phyloP scores from a whole-genome alignment of 2,113 vertebrate species.

The Siniperca knerii region DNA sequence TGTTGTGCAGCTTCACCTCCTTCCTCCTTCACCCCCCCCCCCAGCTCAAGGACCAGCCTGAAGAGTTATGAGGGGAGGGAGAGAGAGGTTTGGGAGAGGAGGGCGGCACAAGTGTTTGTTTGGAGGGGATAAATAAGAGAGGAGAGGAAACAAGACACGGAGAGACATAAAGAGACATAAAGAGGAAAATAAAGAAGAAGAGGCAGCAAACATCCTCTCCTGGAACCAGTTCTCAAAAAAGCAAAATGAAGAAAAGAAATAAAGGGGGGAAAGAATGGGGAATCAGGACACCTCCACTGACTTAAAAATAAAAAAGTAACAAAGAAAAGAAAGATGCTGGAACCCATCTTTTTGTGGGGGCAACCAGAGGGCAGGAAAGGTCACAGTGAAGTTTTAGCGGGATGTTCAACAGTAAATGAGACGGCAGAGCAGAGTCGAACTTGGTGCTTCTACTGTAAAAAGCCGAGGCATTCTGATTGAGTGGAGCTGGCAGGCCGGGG shows the following conservation, averaged over 20 bases:
- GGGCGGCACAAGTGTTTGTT: conserved; percentile 53
- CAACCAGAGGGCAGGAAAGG: conserved; percentile 19
- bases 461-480: conserved; percentile 80
- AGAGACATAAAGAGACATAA: conserved; percentile 34
- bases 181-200: conserved; percentile 38
- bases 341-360: conserved; percentile 1
- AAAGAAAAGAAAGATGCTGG: background rate
- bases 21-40: too few relatives aligned
- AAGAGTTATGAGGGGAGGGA: conserved; percentile 39
- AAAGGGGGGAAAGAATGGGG: background rate
- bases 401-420: conserved; percentile 37
- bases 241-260: background rate
- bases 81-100: conserved; percentile 43
- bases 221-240: conserved; percentile 23
- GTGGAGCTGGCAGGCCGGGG: conserved; percentile 87
- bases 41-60: conserved; percentile 71
- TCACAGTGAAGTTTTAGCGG: conserved; percentile 37
- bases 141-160: conserved; percentile 18
- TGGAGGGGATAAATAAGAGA: conserved; percentile 54
- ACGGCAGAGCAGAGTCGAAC: conserved; percentile 52
- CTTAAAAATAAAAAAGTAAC: background rate
- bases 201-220: conserved; percentile 10
- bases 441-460: conserved; percentile 46
- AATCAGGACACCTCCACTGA: background rate
- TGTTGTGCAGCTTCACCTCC: conserved; percentile 50